These are phyloP conservation scores for Holacanthella duospinosa DNA, from an alignment of 2,888 invertebrate genomes.

Conservation along the genomic window DNA sequence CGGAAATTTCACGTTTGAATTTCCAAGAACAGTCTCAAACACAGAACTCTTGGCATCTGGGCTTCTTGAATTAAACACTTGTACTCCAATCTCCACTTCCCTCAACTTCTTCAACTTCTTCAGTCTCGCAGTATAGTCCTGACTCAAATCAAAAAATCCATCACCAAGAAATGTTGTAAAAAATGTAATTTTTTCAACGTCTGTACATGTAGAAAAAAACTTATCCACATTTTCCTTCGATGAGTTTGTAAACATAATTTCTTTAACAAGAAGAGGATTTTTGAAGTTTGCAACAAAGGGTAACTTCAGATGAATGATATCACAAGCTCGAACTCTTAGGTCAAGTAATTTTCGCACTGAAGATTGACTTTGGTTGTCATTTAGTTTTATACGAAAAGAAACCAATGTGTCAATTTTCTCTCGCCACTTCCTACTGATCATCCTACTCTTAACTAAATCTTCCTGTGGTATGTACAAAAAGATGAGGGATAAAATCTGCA, in stretches of 20 bases:
- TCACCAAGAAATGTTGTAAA: neutral
- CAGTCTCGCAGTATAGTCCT: slow-evolving; percentile 9
- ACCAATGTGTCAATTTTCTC: slow-evolving; percentile 26
- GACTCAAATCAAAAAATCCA: slow-evolving; percentile 13
- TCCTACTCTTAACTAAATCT: slow-evolving; percentile 18
- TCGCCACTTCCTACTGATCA: slow-evolving; percentile 26
- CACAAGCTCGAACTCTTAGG: slow-evolving; percentile 11
- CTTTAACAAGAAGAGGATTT: slow-evolving; percentile 14
- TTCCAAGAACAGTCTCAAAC: slow-evolving; percentile 23
- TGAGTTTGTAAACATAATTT: slow-evolving; percentile 17
- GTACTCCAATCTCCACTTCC: slow-evolving; percentile 28
- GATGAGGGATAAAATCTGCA: slow-evolving; percentile 28
- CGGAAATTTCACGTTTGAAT: slow-evolving; percentile 14
- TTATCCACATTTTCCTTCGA: slow-evolving; percentile 15
- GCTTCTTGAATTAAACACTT: slow-evolving; percentile 20
- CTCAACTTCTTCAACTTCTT: slow-evolving; percentile 22
- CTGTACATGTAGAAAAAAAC: slow-evolving; percentile 18
- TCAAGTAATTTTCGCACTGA: neutral
- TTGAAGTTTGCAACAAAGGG: slow-evolving; percentile 4
- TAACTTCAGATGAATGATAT: slow-evolving; percentile 8
- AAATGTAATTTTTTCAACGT: slow-evolving; percentile 13
- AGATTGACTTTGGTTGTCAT: neutral
- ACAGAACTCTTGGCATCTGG: slow-evolving; percentile 12
- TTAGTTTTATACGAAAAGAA: slow-evolving; percentile 7
- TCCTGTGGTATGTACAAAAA: slow-evolving; percentile 22